Evolutionary conservation across 2,113 vertebrate genomes (phyloP), one percentile per base, ranked within the genome.

Genomic region (Thamnophis sirtalis): DNA sequence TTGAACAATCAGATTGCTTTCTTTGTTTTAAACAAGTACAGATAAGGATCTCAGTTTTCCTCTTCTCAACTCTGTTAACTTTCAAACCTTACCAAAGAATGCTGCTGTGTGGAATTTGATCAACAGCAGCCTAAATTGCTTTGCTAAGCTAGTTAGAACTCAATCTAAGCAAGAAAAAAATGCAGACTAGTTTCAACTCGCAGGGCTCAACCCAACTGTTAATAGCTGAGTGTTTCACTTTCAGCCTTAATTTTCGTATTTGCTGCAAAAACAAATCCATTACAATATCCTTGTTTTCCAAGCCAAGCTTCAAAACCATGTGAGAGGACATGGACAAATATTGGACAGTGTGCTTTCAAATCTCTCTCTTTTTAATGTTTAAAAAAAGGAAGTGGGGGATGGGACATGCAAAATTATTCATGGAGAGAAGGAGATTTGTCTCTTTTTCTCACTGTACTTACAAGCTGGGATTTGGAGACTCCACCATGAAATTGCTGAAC

Each of bases 21-120:
- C 53, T 94, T 95, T 90, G 87, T 91, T 94, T 94, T 95, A 94
- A 58, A 89, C 0, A 17, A 19, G 63, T 80, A 84, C 92, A 91
- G 89, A 90, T 87, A 91, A 94, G 94, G 94, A 90, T 9, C 53
- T 53, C 87, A 2, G 49, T 17, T 91, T 90, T 92, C 95, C 91
- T 88, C 87, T 68, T 85, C 54, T 38, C 3, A 17, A 86, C 21
- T 84, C 38, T 38, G 68, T 22, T 89, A 58, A 55, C 8, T 51
- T 53, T n/a, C 21, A 6, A 9, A 53, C 48, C 51, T 22, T 43
- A 43, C 26, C 15, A 0, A 93, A 96, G 95, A 95, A 96, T 90
- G 90, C 53, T 19, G 55, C 15, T 63, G 48, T 19, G 15, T 60
- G 54, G 87, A 89, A 92, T 92, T 80, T 85, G 73, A 85, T 89